Evolutionary conservation across 2,113 vertebrate species (phyloP).

Genomic region (Hirundichthys speculiger): DNA sequence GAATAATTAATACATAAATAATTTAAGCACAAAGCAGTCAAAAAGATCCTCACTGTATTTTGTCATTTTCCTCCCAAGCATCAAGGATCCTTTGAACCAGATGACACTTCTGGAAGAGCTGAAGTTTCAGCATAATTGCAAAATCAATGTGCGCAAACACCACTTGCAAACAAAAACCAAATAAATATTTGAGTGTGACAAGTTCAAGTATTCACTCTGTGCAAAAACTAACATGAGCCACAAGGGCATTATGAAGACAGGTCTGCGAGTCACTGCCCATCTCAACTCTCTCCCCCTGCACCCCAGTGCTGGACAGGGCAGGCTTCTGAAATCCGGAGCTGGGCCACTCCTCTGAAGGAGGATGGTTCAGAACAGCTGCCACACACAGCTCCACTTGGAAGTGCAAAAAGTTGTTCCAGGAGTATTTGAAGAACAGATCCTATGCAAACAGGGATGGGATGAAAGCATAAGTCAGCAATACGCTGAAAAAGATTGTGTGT

Average conservation of each 20-base stretch:
- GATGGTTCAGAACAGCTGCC: slow-evolving; percentile 89
- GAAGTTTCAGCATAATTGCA: slow-evolving; percentile 22
- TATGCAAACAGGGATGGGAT: slow-evolving; percentile 47
- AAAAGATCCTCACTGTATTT: slow-evolving; percentile 87
- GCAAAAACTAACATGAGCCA: slow-evolving; percentile 86
- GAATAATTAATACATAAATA: no score
- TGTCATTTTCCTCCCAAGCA: slow-evolving; percentile 97
- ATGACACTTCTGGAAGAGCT: slow-evolving; percentile 95
- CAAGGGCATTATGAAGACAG: slow-evolving; percentile 80
- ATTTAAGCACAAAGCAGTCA: neutral
- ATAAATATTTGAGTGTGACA: neutral
- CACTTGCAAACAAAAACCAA: neutral
- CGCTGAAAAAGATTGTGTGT: no score
- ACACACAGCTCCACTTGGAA: slow-evolving; percentile 97
- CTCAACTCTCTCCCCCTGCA: slow-evolving; percentile 69
- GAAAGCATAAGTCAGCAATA: neutral
- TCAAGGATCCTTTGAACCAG: slow-evolving; percentile 93
- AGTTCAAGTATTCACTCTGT: neutral
- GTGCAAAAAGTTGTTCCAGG: slow-evolving; percentile 99
- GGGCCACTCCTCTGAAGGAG: slow-evolving; percentile 76
- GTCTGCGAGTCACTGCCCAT: slow-evolving; percentile 44
- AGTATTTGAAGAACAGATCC: slow-evolving; percentile 98
- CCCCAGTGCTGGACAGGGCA: slow-evolving; percentile 22
- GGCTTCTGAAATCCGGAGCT: slow-evolving; percentile 62
- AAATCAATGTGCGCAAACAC: neutral